phyloP scores from a whole-genome alignment of 1,140 invertebrate species.

The Drosophila azteca region DNA sequence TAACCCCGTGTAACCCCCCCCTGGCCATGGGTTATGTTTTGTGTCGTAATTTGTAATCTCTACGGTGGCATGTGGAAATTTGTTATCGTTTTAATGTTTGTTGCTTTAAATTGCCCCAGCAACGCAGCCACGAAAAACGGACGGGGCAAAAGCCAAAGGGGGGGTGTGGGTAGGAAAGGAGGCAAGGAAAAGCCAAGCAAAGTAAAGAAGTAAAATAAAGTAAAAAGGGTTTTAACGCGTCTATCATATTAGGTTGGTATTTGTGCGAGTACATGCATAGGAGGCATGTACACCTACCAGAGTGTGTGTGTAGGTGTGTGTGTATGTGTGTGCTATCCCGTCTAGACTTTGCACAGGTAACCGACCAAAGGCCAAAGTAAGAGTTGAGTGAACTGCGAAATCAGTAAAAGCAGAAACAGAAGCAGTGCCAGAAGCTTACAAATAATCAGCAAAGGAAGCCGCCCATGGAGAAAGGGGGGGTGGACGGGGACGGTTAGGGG shows the following conservation, averaged over 20 bases:
- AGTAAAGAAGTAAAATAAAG: conserved; percentile 37
- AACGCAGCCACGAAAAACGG: conserved; percentile 34
- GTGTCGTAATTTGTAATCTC: conserved; percentile 76
- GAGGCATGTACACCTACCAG: too few species aligned
- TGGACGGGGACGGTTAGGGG: too few species aligned
- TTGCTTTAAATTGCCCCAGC: conserved; percentile 67
- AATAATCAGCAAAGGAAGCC: conserved; percentile 44
- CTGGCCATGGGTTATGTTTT: conserved; percentile 60
- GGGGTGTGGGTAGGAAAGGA: too few species aligned
- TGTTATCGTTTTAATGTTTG: conserved; percentile 76
- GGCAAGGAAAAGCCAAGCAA: conserved; percentile 7
- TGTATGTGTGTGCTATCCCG: conserved; percentile 23
- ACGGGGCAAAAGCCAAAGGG: not conserved
- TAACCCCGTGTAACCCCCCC: conserved; percentile 11
- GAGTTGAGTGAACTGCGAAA: conserved; percentile 70
- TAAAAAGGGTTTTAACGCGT: conserved; percentile 60
- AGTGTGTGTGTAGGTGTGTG: not conserved
- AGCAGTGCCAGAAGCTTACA: conserved; percentile 23
- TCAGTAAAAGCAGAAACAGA: conserved; percentile 33
- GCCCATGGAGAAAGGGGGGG: not conserved
- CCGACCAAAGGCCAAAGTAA: conserved; percentile 48
- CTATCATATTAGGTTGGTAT: conserved; percentile 62
- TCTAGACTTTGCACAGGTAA: conserved; percentile 72
- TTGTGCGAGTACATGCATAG: not conserved
- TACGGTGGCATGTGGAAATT: conserved; percentile 62